Conservation (phyloP, 1,140 invertebrate genomes). For the Rhysida immarginata region DNA sequence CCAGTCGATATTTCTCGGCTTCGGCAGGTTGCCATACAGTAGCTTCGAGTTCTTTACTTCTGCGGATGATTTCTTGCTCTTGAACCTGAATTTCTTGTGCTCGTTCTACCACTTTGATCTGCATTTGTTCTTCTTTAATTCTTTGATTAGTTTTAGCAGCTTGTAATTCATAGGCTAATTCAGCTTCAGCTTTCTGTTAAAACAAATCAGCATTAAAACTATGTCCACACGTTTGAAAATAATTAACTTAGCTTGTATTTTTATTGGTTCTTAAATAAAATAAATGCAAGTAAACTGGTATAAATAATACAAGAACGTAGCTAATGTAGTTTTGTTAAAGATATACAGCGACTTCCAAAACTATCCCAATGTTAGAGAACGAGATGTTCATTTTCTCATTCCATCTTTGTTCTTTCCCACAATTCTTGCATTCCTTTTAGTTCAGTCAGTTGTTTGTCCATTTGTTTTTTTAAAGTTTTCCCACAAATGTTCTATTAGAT, state of each 20-base stretch:
- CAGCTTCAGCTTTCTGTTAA: constrained; percentile 68
- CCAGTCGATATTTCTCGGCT: constrained; percentile 64
- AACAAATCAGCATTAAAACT: constrained; percentile 14
- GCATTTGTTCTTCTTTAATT: constrained; percentile 94
- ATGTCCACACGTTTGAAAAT: constrained; percentile 30
- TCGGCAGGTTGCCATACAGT: constrained; percentile 79
- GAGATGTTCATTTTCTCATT: too few relatives aligned
- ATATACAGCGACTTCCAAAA: too few relatives aligned
- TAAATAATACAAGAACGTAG: too few relatives aligned
- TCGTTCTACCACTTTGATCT: constrained; percentile 83
- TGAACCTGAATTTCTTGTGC: constrained; percentile 86
- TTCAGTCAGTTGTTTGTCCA: too few relatives aligned
- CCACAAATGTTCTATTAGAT: too few relatives aligned
- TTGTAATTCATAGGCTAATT: constrained; percentile 85
- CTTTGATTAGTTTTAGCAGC: constrained; percentile 89
- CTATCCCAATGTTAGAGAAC: too few relatives aligned
- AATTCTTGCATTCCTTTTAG: too few relatives aligned
- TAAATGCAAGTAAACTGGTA: background rate
- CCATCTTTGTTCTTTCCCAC: too few relatives aligned
- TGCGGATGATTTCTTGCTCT: constrained; percentile 53
- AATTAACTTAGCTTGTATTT: too few relatives aligned
- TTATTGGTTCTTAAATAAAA: background rate
- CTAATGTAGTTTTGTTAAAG: too few relatives aligned
- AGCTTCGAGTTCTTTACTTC: constrained; percentile 75
- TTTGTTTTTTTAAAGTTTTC: too few relatives aligned